phyloP scores from a whole-genome alignment of 2,888 invertebrate species.

The Lepeophtheirus nordmannii region DNA sequence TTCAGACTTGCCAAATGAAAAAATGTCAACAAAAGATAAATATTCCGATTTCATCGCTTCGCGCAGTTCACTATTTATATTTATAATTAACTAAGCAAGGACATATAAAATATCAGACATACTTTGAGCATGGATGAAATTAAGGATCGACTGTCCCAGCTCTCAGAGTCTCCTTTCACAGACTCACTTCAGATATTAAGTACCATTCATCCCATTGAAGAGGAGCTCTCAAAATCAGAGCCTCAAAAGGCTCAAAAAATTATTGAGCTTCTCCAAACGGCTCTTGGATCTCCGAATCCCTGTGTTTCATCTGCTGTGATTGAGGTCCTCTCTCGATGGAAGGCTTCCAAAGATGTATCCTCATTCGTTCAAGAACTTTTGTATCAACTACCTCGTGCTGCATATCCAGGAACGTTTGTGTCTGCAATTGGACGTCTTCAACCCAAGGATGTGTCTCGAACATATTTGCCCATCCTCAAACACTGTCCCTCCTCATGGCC shows the following conservation, averaged over 20 bases:
- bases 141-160: not conserved
- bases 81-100: too few species aligned
- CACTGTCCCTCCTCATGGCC: constrained; percentile 1
- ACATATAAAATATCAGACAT: too few species aligned
- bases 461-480: not conserved
- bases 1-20: too few species aligned
- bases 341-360: not conserved
- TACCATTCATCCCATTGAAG: not conserved
- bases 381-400: not conserved
- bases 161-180: not conserved
- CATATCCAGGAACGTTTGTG: not conserved
- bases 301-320: not conserved
- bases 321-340: not conserved
- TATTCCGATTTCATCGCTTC: too few species aligned
- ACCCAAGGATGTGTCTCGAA: not conserved
- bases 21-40: too few species aligned
- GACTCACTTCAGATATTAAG: not conserved
- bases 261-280: too few species aligned
- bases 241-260: too few species aligned
- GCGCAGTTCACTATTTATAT: too few species aligned
- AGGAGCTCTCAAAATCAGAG: not conserved
- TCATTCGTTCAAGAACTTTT: not conserved
- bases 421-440: not conserved
- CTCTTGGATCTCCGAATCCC: not conserved
- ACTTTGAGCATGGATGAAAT: not conserved